Base-by-base conservation (phyloP, 2,888 invertebrate genomes). In the Hoplodrina blanda region DNA sequence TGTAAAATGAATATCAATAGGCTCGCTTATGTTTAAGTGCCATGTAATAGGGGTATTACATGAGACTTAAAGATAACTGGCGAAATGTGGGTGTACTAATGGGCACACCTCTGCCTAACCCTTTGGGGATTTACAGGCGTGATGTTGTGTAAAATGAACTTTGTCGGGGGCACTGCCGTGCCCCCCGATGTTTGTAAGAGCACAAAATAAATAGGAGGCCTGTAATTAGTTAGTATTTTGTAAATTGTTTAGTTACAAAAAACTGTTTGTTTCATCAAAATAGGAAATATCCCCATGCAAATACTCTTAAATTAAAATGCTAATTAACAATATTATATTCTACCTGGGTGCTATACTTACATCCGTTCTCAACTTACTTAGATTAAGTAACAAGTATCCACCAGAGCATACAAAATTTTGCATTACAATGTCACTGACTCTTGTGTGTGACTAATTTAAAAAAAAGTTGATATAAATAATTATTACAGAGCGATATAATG, bases 401-500 rank as follows among this genome's bases (percentile, higher is more conserved):
- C 1, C 46, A 46, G 17, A 46, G 17, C 1, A 46, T 6, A 46
- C 17, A 17, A 46, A 17, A 2, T 15, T 46, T 15, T 15, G 4
- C 5, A 46, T 46, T 41, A 41, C 41, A 37, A 44, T 44, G 11
- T 0, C 4, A 17, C 46, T 17, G 46, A 46, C 17, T 8, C 7
- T 13, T 46, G 25, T 41, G 11, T 52, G 25, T 41, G 15, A 17
- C 6, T 46, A 5, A 17, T 46, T 46, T 15, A n/a, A 20, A 57
- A 44, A 56, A 54, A 52, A 20, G 10, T 19, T 19, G n/a, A 52
- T 65, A 74, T 53, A 46, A 71, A 64, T 62, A 55, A 73, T 73
- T 66, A 69, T 70, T 76, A 66, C 33, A 68, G 60, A 76, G 60
- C 64, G 33, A 76, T 78, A 73, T 80, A 73, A 78, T 80, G 82